A percentile compares a stretch with the other conserved stretches of the same genome.
phyloP scores from a whole-genome alignment of 2,888 invertebrate genomes.

The Temnothorax unifasciatus region DNA sequence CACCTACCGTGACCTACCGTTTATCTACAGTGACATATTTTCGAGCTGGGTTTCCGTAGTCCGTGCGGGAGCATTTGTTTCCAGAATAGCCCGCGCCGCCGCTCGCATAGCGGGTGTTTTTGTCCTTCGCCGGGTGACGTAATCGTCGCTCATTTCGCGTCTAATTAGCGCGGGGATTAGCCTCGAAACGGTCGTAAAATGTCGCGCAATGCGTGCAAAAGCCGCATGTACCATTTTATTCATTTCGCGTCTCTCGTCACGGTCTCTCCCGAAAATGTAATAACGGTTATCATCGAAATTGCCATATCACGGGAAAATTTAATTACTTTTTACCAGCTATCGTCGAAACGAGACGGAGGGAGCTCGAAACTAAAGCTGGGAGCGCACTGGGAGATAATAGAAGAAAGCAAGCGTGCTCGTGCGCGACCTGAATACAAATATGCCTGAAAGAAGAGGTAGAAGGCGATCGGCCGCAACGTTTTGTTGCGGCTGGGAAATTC shows the following conservation, averaged over 20 bases:
- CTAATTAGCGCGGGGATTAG: slow-evolving; percentile 75
- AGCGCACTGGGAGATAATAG: slow-evolving; percentile 28
- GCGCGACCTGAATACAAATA: slow-evolving; percentile 78
- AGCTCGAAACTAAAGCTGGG: slow-evolving; percentile 22
- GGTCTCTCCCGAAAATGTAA: slow-evolving; percentile 25
- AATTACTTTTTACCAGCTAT: slow-evolving; percentile 77
- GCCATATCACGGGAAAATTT: slow-evolving; percentile 80
- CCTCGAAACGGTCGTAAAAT: slow-evolving; percentile 66
- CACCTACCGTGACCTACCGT: neutral
- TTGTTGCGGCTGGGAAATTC: slow-evolving; percentile 51
- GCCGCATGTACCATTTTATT: slow-evolving; percentile 35
- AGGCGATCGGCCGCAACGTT: slow-evolving; percentile 50
- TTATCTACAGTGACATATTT: slow-evolving; percentile 23
- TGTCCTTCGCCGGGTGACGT: slow-evolving; percentile 59
- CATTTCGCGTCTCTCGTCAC: slow-evolving; percentile 36
- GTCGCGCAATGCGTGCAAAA: slow-evolving; percentile 28
- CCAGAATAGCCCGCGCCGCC: slow-evolving; percentile 5
- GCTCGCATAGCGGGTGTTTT: slow-evolving; percentile 42
- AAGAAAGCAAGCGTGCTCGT: slow-evolving; percentile 58
- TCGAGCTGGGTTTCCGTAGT: slow-evolving; percentile 13
- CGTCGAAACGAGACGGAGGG: slow-evolving; percentile 11
- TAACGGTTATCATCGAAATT: slow-evolving; percentile 76
- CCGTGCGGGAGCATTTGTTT: slow-evolving; percentile 26
- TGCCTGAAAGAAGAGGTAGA: slow-evolving; percentile 53
- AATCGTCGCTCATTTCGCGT: slow-evolving; percentile 73